A percentile compares a stretch with the other conserved stretches of the same genome.
These are phyloP conservation scores for Manis crassicaudata DNA, from an alignment of 2,797 vertebrate genomes.

Conservation along the genomic window DNA sequence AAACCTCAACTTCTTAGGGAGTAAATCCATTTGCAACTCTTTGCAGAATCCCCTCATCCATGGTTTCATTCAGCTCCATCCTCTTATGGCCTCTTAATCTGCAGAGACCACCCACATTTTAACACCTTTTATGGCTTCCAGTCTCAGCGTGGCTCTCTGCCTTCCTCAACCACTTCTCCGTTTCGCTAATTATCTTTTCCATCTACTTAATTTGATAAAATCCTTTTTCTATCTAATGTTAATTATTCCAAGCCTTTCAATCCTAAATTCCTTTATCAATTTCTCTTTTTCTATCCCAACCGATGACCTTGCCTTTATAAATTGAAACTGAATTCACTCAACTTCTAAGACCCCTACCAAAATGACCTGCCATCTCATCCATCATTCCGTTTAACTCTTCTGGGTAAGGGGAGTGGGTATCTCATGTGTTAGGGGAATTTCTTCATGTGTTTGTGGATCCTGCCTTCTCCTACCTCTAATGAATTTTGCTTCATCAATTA, in stretches of 20 bases:
- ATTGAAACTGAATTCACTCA: neutral
- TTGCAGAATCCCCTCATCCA: neutral
- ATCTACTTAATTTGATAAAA: neutral
- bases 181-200: neutral
- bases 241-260: neutral
- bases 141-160: neutral
- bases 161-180: neutral
- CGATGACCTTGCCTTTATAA: neutral
- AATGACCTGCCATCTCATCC: neutral
- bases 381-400: neutral
- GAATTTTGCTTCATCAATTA: neutral
- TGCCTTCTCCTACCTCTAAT: neutral
- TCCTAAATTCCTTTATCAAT: neutral
- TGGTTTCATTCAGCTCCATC: neutral
- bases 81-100: neutral
- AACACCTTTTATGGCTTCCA: neutral
- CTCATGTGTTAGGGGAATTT: neutral
- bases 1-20: neutral
- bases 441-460: neutral
- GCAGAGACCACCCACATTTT: neutral
- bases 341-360: neutral
- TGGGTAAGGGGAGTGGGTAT: neutral
- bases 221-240: neutral
- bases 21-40: neutral
- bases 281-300: neutral